phyloP scores from a whole-genome alignment of 2,888 invertebrate genomes.

The Scaptomyza flava region DNA sequence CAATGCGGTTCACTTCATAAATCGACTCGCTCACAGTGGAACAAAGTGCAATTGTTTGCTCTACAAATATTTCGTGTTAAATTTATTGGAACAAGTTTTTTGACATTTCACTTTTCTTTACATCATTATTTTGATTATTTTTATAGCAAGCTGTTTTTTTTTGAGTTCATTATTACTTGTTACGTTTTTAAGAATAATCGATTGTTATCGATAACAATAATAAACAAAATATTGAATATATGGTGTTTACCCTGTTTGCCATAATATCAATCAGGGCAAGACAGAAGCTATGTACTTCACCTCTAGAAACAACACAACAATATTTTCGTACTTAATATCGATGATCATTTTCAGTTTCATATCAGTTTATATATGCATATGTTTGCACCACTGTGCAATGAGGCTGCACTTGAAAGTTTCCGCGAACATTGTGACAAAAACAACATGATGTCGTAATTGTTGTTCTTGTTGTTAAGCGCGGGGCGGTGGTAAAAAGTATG shows the following conservation, averaged over 20 bases:
- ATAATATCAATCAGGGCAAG: background rate
- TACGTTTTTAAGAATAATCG: background rate
- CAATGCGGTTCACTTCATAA: slow-evolving; percentile 57
- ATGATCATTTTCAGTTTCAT: too few species aligned
- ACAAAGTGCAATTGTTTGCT: background rate
- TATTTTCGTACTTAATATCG: too few species aligned
- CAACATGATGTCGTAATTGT: slow-evolving; percentile 54
- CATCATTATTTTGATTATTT: background rate
- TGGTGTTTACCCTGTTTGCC: background rate
- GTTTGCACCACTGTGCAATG: slow-evolving; percentile 44
- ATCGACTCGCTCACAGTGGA: slow-evolving; percentile 38
- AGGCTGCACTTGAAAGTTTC: slow-evolving; percentile 58
- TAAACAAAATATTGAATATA: background rate
- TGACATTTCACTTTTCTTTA: background rate
- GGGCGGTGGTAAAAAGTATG: slow-evolving; percentile 38
- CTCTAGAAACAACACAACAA: too few species aligned
- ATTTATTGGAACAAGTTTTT: too few species aligned
- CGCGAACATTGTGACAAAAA: slow-evolving; percentile 47
- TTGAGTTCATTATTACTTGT: background rate
- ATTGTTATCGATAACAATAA: background rate
- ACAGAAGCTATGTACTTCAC: too few species aligned
- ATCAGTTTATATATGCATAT: too few species aligned
- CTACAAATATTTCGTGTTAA: background rate
- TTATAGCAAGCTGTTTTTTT: too few species aligned
- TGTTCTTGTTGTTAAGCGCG: slow-evolving; percentile 17